Evolutionary conservation across 2,113 vertebrate genomes (phyloP).

Genomic region (Entomyzon cyanotis): DNA sequence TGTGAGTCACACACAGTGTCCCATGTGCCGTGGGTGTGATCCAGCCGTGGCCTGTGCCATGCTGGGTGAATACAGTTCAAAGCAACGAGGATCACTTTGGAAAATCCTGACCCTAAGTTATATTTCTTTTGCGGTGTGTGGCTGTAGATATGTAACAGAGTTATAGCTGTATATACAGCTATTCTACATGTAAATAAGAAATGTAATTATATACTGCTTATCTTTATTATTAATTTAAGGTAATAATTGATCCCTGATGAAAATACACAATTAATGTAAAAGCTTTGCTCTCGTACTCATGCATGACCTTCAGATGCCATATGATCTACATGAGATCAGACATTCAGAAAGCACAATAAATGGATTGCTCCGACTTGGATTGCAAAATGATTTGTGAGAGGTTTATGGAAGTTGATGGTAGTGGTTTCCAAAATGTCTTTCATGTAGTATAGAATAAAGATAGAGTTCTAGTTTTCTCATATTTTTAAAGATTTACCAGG

Average conservation of each 20-base stretch:
- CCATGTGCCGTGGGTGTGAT: fast-evolving
- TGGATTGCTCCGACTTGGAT: background rate
- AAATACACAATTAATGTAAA: background rate
- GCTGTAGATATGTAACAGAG: background rate
- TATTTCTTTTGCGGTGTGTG: background rate
- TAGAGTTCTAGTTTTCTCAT: background rate
- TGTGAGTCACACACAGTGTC: fast-evolving
- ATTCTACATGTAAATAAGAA: background rate
- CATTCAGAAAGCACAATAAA: background rate
- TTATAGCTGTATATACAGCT: background rate
- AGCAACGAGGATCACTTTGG: background rate
- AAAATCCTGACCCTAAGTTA: background rate
- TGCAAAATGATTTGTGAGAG: background rate
- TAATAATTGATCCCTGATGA: background rate
- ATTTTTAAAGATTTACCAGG: background rate
- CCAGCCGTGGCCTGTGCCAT: background rate
- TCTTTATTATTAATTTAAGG: constrained; percentile 1
- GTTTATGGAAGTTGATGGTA: background rate
- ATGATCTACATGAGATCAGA: background rate
- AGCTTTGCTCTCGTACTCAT: background rate
- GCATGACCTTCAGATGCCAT: background rate
- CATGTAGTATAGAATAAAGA: background rate
- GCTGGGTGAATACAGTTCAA: background rate
- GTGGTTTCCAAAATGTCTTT: background rate
- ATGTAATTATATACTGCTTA: background rate